Evolutionary conservation across 2,797 vertebrate genomes (phyloP).

Genomic region (Tachyglossus aculeatus): DNA sequence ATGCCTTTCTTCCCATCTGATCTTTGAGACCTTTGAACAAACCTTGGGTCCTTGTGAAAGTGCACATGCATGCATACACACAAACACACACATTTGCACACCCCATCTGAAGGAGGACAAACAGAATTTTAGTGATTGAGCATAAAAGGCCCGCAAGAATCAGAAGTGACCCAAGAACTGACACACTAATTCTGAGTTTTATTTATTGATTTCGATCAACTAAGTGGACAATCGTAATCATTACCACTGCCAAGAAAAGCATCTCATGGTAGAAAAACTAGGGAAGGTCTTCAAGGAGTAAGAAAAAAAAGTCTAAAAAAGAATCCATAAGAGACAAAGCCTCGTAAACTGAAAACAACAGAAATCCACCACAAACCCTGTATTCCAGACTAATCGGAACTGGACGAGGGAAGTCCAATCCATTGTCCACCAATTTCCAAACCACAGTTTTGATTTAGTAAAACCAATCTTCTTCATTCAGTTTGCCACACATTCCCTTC

Average conservation of each 20-base stretch:
- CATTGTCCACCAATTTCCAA: background rate
- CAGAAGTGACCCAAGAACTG: slow-evolving; percentile 33
- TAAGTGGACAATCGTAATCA: slow-evolving; percentile 10
- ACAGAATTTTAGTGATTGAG: slow-evolving; percentile 19
- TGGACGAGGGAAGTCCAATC: too few species aligned
- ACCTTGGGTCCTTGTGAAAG: background rate
- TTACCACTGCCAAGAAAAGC: slow-evolving; percentile 12
- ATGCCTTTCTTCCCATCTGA: slow-evolving; percentile 12
- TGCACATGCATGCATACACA: slow-evolving; percentile 9
- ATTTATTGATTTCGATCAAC: background rate
- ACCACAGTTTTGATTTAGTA: background rate
- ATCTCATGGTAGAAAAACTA: background rate
- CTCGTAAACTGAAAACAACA: background rate
- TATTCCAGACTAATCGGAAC: too few species aligned
- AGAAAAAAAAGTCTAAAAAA: background rate
- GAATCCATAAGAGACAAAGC: background rate
- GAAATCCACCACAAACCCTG: too few species aligned
- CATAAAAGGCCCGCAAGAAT: background rate
- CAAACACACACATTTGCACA: background rate
- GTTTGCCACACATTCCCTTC: background rate
- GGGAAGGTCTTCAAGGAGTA: background rate
- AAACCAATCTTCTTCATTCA: background rate
- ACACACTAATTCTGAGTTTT: slow-evolving; percentile 1
- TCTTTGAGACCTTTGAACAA: slow-evolving; percentile 45
- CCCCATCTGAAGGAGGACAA: slow-evolving; percentile 26